Evolutionary conservation across 2,113 vertebrate species (phyloP).

Genomic region (Phyllostomus hastatus): DNA sequence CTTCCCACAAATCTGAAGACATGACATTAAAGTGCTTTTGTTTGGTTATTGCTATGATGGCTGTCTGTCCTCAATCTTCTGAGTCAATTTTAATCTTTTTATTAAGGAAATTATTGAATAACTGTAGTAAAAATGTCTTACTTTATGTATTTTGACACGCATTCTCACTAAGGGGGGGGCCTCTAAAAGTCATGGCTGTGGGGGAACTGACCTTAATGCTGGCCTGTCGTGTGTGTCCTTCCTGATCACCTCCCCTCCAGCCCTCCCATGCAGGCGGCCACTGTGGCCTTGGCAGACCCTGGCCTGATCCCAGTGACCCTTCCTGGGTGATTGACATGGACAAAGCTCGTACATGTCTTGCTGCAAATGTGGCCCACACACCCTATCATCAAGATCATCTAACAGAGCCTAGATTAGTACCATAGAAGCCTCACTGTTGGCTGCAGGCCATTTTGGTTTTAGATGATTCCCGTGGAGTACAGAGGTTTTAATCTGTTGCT

Average conservation of each 20-base stretch:
- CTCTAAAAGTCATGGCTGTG: not conserved
- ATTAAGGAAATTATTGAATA: not conserved
- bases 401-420: slow-evolving; percentile 36
- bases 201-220: not conserved
- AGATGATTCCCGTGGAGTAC: not conserved
- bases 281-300: slow-evolving; percentile 24
- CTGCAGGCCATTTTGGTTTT: not conserved
- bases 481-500: not conserved
- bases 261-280: not conserved
- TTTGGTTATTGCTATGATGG: not conserved
- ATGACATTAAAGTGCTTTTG: slow-evolving; percentile 52
- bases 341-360: slow-evolving; percentile 45
- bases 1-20: not conserved
- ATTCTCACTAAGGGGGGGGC: not conserved
- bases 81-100: not conserved
- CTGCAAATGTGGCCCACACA: slow-evolving; percentile 13
- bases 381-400: slow-evolving; percentile 35
- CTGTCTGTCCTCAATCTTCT: not conserved
- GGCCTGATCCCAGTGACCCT: not conserved
- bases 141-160: not conserved
- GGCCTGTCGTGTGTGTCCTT: not conserved
- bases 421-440: not conserved
- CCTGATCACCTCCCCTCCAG: not conserved
- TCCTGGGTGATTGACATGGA: slow-evolving; percentile 41
- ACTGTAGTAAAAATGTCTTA: not conserved